Base-by-base conservation (phyloP, 1,140 invertebrate genomes). In the Drosophila melanogaster region DNA sequence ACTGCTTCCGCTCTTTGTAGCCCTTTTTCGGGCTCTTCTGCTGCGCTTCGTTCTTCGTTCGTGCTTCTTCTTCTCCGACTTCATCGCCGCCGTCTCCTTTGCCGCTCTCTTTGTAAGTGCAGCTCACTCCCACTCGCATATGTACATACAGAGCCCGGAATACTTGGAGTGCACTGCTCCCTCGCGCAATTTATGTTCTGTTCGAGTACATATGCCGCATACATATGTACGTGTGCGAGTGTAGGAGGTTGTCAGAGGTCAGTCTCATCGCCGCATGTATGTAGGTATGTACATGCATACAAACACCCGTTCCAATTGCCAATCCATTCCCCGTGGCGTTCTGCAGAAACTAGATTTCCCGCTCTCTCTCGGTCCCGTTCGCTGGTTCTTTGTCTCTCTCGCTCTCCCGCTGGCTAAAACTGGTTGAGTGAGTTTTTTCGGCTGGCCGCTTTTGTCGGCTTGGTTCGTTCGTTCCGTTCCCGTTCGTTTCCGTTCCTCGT, bases 191-290 rank as follows among this genome's bases (percentile, higher is more conserved):
- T 77, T 67, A 80, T 80, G 70, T 81, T 81, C 74, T 81, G 61
- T 64, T 47, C 50, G 64, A 62, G 66, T 78, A 65, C 40, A 35
- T 74, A 54, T 26, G 8, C 12, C 50, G 24, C 26, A 40, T 30
- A 33, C 26, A 40, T 30, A 33, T 54, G 30, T 65, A 57, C 55
- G 49, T 49, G 55, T 67, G 47, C 76, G 19, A 74, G 73, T 90
- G 84, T 87, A 89, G 84, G 84, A 90, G 84, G 84, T 87, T 87
- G 84, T 87, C 84, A 87, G 84, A 87, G 84, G 84, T 87, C 84
- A 90, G 84, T 87, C 84, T 87, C 84, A 87, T 87, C 74, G 76
- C 59, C 50, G 70, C 75, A 66, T 44, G 47, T 62, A 54, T 37
- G 26, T 60, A 8, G 19, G 15, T 24, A 57, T n/a, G n/a, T 24